phyloP scores from a whole-genome alignment of 2,113 vertebrate genomes.

The Syngnathus typhle region DNA sequence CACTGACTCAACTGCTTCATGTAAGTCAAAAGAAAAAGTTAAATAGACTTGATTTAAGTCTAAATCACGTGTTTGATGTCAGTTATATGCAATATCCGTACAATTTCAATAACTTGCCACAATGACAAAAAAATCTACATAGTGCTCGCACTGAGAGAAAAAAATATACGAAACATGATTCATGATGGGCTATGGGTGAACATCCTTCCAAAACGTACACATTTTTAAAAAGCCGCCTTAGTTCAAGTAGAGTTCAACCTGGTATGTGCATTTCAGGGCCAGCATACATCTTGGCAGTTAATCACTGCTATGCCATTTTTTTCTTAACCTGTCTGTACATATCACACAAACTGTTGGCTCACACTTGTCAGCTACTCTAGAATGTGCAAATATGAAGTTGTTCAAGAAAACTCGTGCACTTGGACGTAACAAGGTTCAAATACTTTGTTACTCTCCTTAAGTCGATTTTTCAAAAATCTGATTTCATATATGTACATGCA shows the following conservation, averaged over 20 bases:
- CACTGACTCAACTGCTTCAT: no score
- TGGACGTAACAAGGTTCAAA: neutral
- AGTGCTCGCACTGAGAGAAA: no score
- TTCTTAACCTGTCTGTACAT: slow-evolving; percentile 8
- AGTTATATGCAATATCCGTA: no score
- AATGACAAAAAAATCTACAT: no score
- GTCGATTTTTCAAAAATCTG: neutral
- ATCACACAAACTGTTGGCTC: slow-evolving; percentile 13
- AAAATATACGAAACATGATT: no score
- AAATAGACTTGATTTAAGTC: neutral
- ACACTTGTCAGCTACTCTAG: slow-evolving; percentile 21
- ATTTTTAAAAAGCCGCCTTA: slow-evolving; percentile 3
- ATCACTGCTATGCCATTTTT: slow-evolving; percentile 18
- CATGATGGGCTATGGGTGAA: no score
- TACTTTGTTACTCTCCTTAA: neutral
- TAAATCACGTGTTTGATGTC: neutral
- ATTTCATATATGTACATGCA: neutral
- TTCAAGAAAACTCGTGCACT: slow-evolving; percentile 16
- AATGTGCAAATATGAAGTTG: slow-evolving; percentile 22
- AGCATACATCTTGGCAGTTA: slow-evolving; percentile 5
- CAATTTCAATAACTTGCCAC: no score
- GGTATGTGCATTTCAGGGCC: slow-evolving; percentile 14
- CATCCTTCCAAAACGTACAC: no score
- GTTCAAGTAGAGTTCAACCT: slow-evolving; percentile 32
- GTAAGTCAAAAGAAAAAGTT: no score